Evolutionary conservation across 2,888 invertebrate species (phyloP).

Genomic region (Parthenolecanium corni): DNA sequence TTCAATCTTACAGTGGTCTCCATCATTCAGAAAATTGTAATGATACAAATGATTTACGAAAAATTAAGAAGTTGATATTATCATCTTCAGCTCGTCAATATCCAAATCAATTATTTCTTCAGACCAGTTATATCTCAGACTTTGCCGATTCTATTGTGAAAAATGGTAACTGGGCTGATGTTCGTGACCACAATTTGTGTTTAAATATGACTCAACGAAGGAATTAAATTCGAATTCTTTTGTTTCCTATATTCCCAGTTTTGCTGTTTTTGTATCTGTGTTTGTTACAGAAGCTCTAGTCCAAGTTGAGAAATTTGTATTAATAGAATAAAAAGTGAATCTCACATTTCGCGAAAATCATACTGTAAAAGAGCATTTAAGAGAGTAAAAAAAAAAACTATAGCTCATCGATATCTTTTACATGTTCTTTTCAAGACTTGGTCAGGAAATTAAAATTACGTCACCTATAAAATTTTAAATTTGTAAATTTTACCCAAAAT

Average conservation of each 20-base stretch:
- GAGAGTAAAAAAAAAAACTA: too few species aligned
- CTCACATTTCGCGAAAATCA: too few species aligned
- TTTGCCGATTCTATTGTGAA: slow-evolving; percentile 63
- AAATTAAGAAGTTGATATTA: slow-evolving; percentile 66
- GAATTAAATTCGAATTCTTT: neutral
- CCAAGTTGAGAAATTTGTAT: too few species aligned
- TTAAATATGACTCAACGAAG: slow-evolving; percentile 35
- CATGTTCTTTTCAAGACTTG: too few species aligned
- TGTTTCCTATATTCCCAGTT: neutral
- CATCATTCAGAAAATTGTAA: slow-evolving; percentile 92
- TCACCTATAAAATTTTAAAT: too few species aligned
- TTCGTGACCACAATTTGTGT: slow-evolving; percentile 55
- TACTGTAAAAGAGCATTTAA: too few species aligned
- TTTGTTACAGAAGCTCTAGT: too few species aligned
- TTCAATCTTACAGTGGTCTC: slow-evolving; percentile 60
- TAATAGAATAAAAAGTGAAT: too few species aligned
- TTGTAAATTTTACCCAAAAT: too few species aligned
- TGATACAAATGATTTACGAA: slow-evolving; percentile 69
- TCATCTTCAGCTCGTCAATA: slow-evolving; percentile 59
- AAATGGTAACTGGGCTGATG: slow-evolving; percentile 97
- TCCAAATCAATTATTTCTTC: slow-evolving; percentile 55
- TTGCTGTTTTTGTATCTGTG: too few species aligned
- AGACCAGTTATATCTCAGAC: slow-evolving; percentile 56
- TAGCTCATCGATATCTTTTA: too few species aligned
- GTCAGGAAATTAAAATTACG: too few species aligned